phyloP scores from a whole-genome alignment of 2,888 invertebrate species.

The Sarcophaga carnaria region DNA sequence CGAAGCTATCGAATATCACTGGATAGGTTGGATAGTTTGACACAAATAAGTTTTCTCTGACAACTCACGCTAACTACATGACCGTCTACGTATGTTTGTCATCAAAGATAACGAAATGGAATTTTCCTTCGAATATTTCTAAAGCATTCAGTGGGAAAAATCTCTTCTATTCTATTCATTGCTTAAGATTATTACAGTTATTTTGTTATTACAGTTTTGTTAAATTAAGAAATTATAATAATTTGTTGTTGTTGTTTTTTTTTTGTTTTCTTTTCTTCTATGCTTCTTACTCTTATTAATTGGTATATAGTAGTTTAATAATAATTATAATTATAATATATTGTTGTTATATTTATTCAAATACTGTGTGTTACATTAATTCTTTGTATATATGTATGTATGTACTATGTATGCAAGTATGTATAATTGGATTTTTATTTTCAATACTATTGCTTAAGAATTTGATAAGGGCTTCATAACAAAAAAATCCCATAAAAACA shows the following conservation, averaged over 20 bases:
- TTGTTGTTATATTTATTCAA: conserved; percentile 4
- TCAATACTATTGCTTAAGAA: conserved; percentile 48
- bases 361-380: conserved; percentile 12
- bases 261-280: not conserved
- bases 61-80: no score
- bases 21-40: no score
- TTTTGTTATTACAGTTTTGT: conserved; percentile 30
- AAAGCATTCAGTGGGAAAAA: no score
- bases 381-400: not conserved
- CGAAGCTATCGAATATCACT: no score
- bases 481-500: not conserved
- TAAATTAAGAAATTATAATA: conserved; percentile 12
- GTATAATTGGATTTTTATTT: conserved; percentile 19
- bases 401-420: not conserved
- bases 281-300: not conserved
- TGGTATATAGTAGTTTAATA: conserved; percentile 26
- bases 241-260: not conserved
- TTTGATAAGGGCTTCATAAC: not conserved
- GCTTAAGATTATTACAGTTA: not conserved
- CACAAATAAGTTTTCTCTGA: no score
- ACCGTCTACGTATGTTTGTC: no score
- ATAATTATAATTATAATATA: conserved; percentile 3
- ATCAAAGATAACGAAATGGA: no score
- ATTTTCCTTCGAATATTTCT: no score
- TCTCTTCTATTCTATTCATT: no score